Evolutionary conservation across 2,113 vertebrate species (phyloP), one percentile per base, ranked within the genome.

Genomic region (Indicator indicator): DNA sequence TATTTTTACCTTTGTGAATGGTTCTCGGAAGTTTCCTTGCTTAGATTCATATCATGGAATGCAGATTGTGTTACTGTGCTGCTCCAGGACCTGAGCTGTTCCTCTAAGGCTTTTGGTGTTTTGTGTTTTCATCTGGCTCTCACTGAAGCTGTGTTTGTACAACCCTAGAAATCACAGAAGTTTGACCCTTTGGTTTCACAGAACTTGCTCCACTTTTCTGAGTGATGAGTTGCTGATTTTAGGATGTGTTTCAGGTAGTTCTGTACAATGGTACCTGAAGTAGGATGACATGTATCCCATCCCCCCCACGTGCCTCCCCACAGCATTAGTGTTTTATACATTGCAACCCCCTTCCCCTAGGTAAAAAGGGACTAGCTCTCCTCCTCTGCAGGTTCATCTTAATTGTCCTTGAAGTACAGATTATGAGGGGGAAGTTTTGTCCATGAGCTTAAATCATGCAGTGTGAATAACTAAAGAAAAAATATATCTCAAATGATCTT

Each of bases 381-480:
- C 40, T 44, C 3, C 9, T 42, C 52, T 70, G 13, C 8, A 4
- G 1, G 0, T 67, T 48, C 11, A 1, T 16, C 71, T 19, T 15
- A 33, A 36, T 64, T 83, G 18, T 56, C 24, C 33, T 68, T 42
- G 58, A 75, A 94, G 72, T 55, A 4, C 5, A 63, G 60, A 67
- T 56, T 42, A 16, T 55, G 21, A 8, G 28, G 73, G 16, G 18
- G 12, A 33, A 40, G 9, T 88, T 90, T 89, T 74, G 33, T 32
- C 55, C 60, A 3, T 82, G 75, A 94, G 64, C 64, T 89, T 86
- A 69, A 91, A 92, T 88, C n/a, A 56, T 50, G 36, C 42, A 65
- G 36, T 65, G 87, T 89, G 75, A 95, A 96, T 93, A 92, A 38
- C 65, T 72, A 91, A 90, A 62, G 55, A 93, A 95, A 96, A 95